A percentile compares a stretch with the other conserved stretches of the same genome.
phyloP scores from a whole-genome alignment of 2,797 vertebrate genomes.

The Channallabes apus region DNA sequence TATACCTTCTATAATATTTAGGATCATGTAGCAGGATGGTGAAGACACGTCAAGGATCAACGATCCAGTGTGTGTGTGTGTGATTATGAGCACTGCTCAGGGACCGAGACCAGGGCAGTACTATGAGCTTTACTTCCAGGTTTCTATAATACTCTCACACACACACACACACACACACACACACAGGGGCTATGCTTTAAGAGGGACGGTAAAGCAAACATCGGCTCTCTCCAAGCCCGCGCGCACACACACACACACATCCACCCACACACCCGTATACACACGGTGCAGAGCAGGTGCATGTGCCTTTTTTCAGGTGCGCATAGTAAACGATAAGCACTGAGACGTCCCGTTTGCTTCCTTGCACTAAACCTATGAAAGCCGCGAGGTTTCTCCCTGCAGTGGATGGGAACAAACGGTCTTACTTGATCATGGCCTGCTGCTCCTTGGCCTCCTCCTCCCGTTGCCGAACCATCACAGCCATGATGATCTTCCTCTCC shows the following conservation, averaged over 20 bases:
- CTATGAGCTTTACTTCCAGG: background rate
- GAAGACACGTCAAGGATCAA: background rate
- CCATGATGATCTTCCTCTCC: slow-evolving; percentile 97
- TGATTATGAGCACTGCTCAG: background rate
- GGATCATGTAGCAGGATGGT: background rate
- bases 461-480: slow-evolving; percentile 96
- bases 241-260: slow-evolving; percentile 15
- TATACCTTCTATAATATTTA: background rate
- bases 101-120: background rate
- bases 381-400: slow-evolving; percentile 36
- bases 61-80: background rate
- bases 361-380: slow-evolving; percentile 35
- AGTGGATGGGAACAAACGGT: slow-evolving; percentile 37
- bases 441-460: slow-evolving; percentile 98
- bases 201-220: slow-evolving; percentile 9
- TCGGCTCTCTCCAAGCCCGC: background rate
- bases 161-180: background rate
- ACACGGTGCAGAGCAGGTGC: slow-evolving; percentile 28
- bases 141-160: slow-evolving; percentile 10
- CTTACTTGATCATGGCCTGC: slow-evolving; percentile 99
- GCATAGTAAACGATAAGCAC: slow-evolving; percentile 35
- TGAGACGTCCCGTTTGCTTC: background rate
- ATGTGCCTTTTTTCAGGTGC: slow-evolving; percentile 17
- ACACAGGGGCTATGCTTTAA: background rate
- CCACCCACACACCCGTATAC: slow-evolving; percentile 4